Base-by-base conservation (phyloP, 2,888 invertebrate species). In the Selenia dentaria region DNA sequence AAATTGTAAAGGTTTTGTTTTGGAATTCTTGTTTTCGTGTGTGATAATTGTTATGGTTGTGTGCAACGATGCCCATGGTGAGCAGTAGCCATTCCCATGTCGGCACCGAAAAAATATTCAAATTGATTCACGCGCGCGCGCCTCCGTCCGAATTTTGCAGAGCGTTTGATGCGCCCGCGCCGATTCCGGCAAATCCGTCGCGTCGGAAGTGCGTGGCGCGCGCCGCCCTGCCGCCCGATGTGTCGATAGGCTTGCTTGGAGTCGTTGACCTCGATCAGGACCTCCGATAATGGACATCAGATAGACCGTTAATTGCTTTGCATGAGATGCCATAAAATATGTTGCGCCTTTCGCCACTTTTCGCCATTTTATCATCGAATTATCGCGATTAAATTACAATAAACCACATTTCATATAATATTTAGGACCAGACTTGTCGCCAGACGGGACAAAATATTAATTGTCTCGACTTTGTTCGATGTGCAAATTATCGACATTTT, bases 101-200 rank as follows among this genome's bases (percentile, higher is more conserved):
- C 79, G 76, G 78, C 67, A 74, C 73, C 79, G 68, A 85, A 87
- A 83, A 79, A 77, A 85, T 88, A 89, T 90, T 89, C 85, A 88
- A 90, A 89, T 90, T 72, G 77, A 86, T 88, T 87, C 89, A 88
- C 88, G 87, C 86, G 83, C 84, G 78, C 83, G 79, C 79, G 75
- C 70, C 81, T 73, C 78, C 75, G 84, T 83, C 88, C 88, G 86
- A 90, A 90, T 83, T 90, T 89, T 72, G 89, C 88, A 76, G 67
- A 66, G 74, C 79, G 80, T 90, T 90, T 90, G 90, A 89, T 83
- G 89, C 85, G 87, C 84, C 89, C 86, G 87, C 87, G 76, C 75
- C 88, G 87, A 87, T 90, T 90, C 90, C 87, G 88, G 88, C 89
- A 88, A 90, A 89, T 90, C 88, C 88, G 90, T 88, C 88, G 83